Evolutionary conservation across 2,888 invertebrate genomes (phyloP).

Genomic region (Tenthredo livida): DNA sequence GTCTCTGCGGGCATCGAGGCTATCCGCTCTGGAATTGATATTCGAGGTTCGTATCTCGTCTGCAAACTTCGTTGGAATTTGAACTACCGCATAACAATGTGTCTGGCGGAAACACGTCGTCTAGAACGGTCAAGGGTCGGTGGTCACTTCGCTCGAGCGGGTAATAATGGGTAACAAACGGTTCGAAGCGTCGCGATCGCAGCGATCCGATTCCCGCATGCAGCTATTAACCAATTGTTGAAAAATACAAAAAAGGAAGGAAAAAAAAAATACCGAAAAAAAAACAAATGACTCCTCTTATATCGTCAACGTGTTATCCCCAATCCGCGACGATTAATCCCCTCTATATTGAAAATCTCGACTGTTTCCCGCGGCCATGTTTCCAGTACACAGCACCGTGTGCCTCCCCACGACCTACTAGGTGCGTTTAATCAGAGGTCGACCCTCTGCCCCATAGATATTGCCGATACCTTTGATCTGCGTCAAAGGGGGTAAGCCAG

Average conservation of each 20-base stretch:
- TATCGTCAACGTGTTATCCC: background rate
- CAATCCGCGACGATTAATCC: background rate
- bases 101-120: conserved; percentile 1
- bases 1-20: conserved; percentile 10
- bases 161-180: conserved; percentile 22
- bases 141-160: conserved; percentile 13
- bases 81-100: conserved; percentile 40
- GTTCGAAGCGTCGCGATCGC: background rate
- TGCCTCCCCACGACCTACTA: background rate
- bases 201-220: background rate
- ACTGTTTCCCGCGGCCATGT: background rate
- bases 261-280: background rate
- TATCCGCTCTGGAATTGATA: conserved; percentile 7
- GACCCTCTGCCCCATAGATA: conserved; percentile 15
- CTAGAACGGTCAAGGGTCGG: conserved; percentile 28
- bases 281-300: background rate
- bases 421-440: conserved; percentile 40
- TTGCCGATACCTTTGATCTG: conserved; percentile 45
- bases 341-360: background rate
- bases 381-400: background rate
- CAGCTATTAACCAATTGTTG: background rate
- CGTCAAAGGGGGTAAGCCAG: conserved; percentile 32
- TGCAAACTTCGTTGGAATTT: conserved; percentile 40
- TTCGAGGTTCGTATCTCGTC: conserved; percentile 39
- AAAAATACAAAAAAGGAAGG: background rate